phyloP scores from a whole-genome alignment of 2,797 vertebrate species.

The Fundulus diaphanus region DNA sequence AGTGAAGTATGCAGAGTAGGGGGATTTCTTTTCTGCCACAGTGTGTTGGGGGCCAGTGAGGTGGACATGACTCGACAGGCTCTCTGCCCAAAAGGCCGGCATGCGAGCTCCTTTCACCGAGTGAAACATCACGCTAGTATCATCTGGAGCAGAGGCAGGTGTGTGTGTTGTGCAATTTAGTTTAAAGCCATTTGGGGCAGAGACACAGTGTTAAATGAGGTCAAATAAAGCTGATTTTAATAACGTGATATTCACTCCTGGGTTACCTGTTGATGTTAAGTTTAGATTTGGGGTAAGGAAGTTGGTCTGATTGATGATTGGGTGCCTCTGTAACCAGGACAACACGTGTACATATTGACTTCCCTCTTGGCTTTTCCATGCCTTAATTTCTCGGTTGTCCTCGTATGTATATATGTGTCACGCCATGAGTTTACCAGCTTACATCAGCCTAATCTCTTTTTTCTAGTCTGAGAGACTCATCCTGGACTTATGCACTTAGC shows the following conservation, averaged over 20 bases:
- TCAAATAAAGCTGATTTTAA: conserved; percentile 13
- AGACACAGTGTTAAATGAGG: conserved; percentile 21
- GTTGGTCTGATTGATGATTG: neutral
- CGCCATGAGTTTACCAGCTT: conserved; percentile 31
- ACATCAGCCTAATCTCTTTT: conserved; percentile 52
- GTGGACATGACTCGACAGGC: conserved; percentile 43
- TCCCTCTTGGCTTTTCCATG: neutral
- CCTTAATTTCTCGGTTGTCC: conserved; percentile 12
- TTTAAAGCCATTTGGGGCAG: conserved; percentile 3
- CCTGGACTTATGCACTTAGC: conserved; percentile 50
- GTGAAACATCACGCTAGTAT: conserved; percentile 10
- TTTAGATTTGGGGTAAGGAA: neutral
- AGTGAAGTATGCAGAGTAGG: conserved; percentile 35
- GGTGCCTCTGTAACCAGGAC: conserved; percentile 5
- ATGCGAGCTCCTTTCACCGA: conserved; percentile 45
- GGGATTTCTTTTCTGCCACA: conserved; percentile 53
- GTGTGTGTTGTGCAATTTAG: neutral
- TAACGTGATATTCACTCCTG: neutral
- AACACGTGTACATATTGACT: neutral
- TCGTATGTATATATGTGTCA: conserved; percentile 12
- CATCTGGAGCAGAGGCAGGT: conserved; percentile 10
- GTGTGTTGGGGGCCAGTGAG: conserved; percentile 11
- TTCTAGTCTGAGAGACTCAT: conserved; percentile 34
- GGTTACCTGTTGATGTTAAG: neutral
- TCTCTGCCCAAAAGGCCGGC: conserved; percentile 37